Percentiles rank a stretch among this genome's conserved stretches.
Evolutionary conservation across 1,140 invertebrate genomes (phyloP).

Genomic region (Leptopilina clavipes): DNA sequence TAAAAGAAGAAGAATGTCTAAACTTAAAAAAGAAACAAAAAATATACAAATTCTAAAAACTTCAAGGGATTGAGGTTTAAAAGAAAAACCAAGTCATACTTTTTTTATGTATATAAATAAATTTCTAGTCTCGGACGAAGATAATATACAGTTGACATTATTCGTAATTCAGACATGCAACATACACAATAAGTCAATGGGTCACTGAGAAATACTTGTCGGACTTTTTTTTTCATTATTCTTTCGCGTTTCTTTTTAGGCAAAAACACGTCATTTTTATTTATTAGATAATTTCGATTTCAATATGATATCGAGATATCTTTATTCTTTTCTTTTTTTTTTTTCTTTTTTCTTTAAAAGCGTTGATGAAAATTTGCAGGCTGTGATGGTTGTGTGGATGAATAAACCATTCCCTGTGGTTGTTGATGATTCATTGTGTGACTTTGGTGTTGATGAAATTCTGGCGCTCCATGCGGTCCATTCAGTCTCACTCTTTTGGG

Average conservation of each 20-base stretch:
- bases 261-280: not conserved
- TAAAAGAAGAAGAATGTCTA: too few species aligned
- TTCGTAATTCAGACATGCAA: slow-evolving; percentile 33
- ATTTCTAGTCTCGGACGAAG: slow-evolving; percentile 28
- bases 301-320: too few species aligned
- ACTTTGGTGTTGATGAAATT: slow-evolving; percentile 73
- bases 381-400: slow-evolving; percentile 70
- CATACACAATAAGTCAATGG: slow-evolving; percentile 31
- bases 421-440: slow-evolving; percentile 73
- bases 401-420: slow-evolving; percentile 73
- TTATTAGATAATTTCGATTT: too few species aligned
- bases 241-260: not conserved
- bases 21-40: too few species aligned
- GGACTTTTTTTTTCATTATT: not conserved
- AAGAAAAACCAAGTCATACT: not conserved
- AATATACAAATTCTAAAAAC: too few species aligned
- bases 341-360: slow-evolving; percentile 57
- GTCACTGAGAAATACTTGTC: slow-evolving; percentile 33
- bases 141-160: slow-evolving; percentile 30
- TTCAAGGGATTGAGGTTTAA: not conserved
- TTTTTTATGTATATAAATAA: slow-evolving; percentile 30
- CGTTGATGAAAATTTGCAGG: slow-evolving; percentile 73
- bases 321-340: not conserved
- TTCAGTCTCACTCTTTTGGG: slow-evolving; percentile 76
- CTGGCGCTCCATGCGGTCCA: slow-evolving; percentile 73